Evolutionary conservation across 1,140 invertebrate genomes (phyloP), one percentile per base, ranked within the genome.

Genomic region (Sarcophaga peregrina): DNA sequence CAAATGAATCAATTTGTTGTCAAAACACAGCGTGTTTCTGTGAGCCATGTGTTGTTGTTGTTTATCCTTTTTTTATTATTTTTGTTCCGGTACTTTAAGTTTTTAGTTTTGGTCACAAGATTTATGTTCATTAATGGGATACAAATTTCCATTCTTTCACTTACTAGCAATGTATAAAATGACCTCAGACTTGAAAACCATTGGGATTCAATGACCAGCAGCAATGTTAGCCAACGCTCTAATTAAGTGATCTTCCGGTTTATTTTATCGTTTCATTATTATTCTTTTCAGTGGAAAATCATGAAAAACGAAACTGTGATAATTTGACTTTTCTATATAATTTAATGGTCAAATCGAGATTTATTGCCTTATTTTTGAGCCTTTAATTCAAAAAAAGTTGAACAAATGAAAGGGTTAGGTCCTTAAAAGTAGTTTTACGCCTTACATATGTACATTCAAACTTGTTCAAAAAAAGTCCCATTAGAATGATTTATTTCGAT

Each of bases 211-310:
- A 17, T 78, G 75, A 78, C 75, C 75, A 78, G 6, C 17, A 20
- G 72, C 72, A 10, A 6, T 13, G 17, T 11, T 45, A 45, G 68
- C 80, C 80, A 81, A 68, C 54, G 80, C 68, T 48, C 80, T 81
- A 81, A 81, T 81, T 81, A 72, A 58, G 17, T 47, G 54, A 58
- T 81, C 80, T 81, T 81, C 80, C 80, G 80, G 52, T 81, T 72
- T 58, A 76, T n/a, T n/a, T n/a, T 78, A 47, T 52, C 47, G 11
- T 20, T 17, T 20, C 3, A 11, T 76, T 15, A 17, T 47, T 47
- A 25, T 37, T 78, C 7, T 78, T 78, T 6, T 47, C 15, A 75
- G 0, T 47, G 48, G 48, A 17, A 68, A 68, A n/a, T 17, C 62
- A 20, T 8, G 2, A 17, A 47, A 48, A 47, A 37, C 5, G 54